These are phyloP conservation scores for Brenthis hecate DNA, from an alignment of 2,888 invertebrate species.

Conservation along the genomic window DNA sequence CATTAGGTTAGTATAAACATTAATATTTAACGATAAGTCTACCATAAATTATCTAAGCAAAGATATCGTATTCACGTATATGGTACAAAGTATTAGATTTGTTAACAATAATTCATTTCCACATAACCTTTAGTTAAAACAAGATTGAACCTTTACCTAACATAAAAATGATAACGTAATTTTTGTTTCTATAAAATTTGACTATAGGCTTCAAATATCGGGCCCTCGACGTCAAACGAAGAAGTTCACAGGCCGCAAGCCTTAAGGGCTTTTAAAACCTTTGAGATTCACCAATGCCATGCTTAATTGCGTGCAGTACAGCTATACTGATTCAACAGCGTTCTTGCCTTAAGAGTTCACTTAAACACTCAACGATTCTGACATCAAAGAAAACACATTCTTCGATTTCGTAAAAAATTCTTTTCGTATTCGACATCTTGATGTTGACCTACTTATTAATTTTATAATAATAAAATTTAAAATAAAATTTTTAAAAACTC, in stretches of 20 bases:
- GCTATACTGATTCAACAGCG: constrained; percentile 56
- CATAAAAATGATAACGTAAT: neutral
- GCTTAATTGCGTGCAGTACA: constrained; percentile 60
- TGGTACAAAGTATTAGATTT: too few relatives aligned
- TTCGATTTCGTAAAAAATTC: constrained; percentile 34
- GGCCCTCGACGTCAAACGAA: constrained; percentile 35
- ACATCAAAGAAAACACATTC: constrained; percentile 57
- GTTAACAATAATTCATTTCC: too few relatives aligned
- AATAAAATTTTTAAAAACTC: neutral
- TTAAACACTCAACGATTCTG: constrained; percentile 60
- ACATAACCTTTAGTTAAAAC: too few relatives aligned
- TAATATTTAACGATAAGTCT: too few relatives aligned
- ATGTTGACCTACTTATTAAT: constrained; percentile 22
- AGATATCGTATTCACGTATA: too few relatives aligned
- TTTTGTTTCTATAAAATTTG: constrained; percentile 1
- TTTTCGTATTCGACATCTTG: constrained; percentile 25
- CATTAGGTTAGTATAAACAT: too few relatives aligned
- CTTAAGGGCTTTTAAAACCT: constrained; percentile 55
- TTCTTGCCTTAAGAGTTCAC: constrained; percentile 60
- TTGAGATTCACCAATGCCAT: constrained; percentile 59
- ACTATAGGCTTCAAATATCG: neutral
- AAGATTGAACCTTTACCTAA: neutral
- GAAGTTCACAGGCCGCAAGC: constrained; percentile 46
- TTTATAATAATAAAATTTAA: too few relatives aligned
- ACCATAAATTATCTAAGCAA: too few relatives aligned